These are phyloP conservation scores for Hanleya hanleyi DNA, from an alignment of 2,888 invertebrate species.

Conservation along the genomic window DNA sequence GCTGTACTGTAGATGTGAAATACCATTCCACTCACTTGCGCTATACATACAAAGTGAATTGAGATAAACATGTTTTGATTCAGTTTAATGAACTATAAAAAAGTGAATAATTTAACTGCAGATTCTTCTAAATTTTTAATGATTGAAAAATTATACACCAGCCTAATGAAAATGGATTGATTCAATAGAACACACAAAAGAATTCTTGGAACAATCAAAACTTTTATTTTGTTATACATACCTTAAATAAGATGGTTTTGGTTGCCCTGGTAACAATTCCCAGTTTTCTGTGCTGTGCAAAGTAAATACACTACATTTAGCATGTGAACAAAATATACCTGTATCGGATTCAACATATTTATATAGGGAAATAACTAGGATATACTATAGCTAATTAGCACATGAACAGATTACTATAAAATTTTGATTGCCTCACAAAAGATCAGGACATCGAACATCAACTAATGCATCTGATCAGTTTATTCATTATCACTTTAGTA, in stretches of 20 bases:
- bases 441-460: no score
- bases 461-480: no score
- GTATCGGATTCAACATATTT: no score
- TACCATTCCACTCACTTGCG: constrained; percentile 12
- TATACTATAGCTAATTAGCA: no score
- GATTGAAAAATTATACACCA: not conserved
- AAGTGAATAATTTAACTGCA: not conserved
- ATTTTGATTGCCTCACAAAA: no score
- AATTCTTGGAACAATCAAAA: no score
- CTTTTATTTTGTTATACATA: not conserved
- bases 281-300: not conserved
- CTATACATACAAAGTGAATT: constrained; percentile 2
- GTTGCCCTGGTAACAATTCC: not conserved
- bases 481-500: no score
- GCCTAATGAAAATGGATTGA: no score
- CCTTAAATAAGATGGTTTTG: not conserved
- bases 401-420: no score
- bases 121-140: not conserved
- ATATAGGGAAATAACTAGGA: no score
- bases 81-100: not conserved
- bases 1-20: not conserved
- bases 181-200: no score
- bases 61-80: not conserved
- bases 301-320: not conserved
- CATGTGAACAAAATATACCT: no score